Base-by-base conservation (phyloP, 2,113 vertebrate genomes). In the Aphelocoma coerulescens region DNA sequence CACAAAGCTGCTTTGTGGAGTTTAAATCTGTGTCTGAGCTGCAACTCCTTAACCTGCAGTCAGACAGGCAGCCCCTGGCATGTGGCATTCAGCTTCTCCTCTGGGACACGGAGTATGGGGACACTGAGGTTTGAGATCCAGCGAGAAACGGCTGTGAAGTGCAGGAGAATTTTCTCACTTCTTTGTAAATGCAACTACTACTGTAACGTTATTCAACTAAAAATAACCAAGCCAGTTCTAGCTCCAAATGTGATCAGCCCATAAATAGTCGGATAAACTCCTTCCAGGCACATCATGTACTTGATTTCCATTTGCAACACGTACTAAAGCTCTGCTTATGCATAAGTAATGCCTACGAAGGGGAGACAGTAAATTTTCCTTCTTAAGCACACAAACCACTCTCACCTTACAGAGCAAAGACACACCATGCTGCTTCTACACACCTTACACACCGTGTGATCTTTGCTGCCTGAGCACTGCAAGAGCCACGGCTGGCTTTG, bases 171-270 rank as follows among this genome's bases (percentile, higher is more conserved):
- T 74, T 79, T 73, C 59, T 85, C 23, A 0, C 49, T 87, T 23
- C 80, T 94, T 82, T 55, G 33, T 33, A 75, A 69, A 85, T 1
- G 37, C 19, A 61, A 74, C 80, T 76, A 73, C 80, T 83, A 85
- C 57, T 22, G 32, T 16, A 87, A 69, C 3, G 0, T 30, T 94
- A 68, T 39, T 87, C 43, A 46, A 82, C 91, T 89, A 94, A 95
- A 96, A 96, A 94, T 93, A 96, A 74, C 90, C 48, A 4, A 86
- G 63, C n/a, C 75, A 37, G 62, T 41, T 72, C 77, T 54, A 87
- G 86, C 83, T 86, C 83, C 78, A 92, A 96, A 93, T 89, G 89
- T 57, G 69, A 95, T 94, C 94, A 90, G 90, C 85, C 93, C 95
- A 90, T 82, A 91, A 96, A 93, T 85, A 89, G 87, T 74, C 16